A percentile compares a stretch with the other conserved stretches of the same genome.
These are phyloP conservation scores for Matsumyia berberina DNA, from an alignment of 2,888 invertebrate genomes.

Conservation along the genomic window DNA sequence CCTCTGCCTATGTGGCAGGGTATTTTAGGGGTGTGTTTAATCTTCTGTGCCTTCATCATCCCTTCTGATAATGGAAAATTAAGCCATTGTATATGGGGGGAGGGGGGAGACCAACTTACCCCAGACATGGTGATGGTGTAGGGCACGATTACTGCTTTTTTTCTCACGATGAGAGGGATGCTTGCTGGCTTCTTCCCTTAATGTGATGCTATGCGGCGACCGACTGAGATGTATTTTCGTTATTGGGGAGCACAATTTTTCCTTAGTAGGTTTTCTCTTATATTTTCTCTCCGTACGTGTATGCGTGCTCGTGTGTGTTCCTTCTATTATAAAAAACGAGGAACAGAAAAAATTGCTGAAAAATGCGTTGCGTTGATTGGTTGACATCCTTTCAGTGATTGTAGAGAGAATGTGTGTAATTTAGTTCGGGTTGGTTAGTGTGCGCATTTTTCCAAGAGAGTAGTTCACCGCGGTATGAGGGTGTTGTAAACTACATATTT, in stretches of 20 bases:
- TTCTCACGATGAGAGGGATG: conserved; percentile 59
- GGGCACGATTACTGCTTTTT: conserved; percentile 23
- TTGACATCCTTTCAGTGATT: conserved; percentile 68
- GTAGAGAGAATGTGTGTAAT: conserved; percentile 71
- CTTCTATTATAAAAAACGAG: conserved; percentile 22
- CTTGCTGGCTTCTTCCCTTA: conserved; percentile 66
- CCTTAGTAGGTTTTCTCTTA: conserved; percentile 72
- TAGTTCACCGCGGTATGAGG: conserved; percentile 43
- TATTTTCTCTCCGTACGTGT: conserved; percentile 61
- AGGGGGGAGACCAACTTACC: neutral
- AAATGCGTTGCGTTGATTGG: conserved; percentile 76
- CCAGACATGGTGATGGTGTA: conserved; percentile 5
- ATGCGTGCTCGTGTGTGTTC: conserved; percentile 60
- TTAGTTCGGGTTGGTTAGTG: conserved; percentile 76
- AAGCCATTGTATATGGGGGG: conserved; percentile 19
- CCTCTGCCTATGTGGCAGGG: neutral
- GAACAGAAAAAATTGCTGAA: conserved; percentile 56
- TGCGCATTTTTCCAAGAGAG: conserved; percentile 68
- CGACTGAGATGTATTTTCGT: conserved; percentile 41
- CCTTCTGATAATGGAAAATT: conserved; percentile 39
- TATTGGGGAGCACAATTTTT: conserved; percentile 51
- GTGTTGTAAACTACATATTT: conserved; percentile 62
- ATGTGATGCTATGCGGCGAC: conserved; percentile 64
- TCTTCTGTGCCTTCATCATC: conserved; percentile 16
- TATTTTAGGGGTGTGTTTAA: conserved; percentile 68